Evolutionary conservation across 2,888 invertebrate species (phyloP), one percentile per base, ranked within the genome.

Genomic region (Leucozona laternaria): DNA sequence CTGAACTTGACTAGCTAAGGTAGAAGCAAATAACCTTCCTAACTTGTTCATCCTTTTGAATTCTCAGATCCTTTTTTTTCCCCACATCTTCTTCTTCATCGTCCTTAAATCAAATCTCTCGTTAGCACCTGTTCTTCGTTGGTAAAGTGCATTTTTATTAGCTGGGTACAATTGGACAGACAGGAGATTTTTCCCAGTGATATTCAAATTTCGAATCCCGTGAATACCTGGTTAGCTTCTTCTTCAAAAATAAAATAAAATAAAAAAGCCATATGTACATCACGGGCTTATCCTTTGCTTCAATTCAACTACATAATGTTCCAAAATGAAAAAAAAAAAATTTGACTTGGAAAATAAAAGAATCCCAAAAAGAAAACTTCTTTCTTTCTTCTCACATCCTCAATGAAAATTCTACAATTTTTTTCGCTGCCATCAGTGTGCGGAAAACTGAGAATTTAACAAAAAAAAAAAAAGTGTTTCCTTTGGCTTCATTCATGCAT

Each of bases 41-140:
- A 17, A 37, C 34, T 53, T 37, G 37, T 53, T 68, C 68, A 53
- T 50, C 50, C 22, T 68, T 48, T 48, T 13, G 31, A 48, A 37
- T 22, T 22, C 37, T 2, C 68, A 20, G 22, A 20, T 37, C 20
- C 15, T 20, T 17, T 20, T 66, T 28, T 48, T n/a, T 37, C 7
- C 13, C 7, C 25, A 8, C 15, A 22, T 22, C 8, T 58, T 2
- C 31, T 28, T 34, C 22, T 13, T n/a, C 15, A 11, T 37, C 62
- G 37, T 62, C 28, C 37, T 58, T 66, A 78, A 83, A 79, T 73
- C 60, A 83, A 73, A 78, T 78, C 68, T 60, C 82, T 68, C 73
- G 73, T 79, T 79, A 79, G 82, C 79, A 83, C 79, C 82, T 82
- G 82, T 72, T 82, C 82, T 72, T 53, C 77, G 57, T 66, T 53